Conservation (phyloP, 2,797 vertebrate genomes). For the Cirrhinus molitorella region DNA sequence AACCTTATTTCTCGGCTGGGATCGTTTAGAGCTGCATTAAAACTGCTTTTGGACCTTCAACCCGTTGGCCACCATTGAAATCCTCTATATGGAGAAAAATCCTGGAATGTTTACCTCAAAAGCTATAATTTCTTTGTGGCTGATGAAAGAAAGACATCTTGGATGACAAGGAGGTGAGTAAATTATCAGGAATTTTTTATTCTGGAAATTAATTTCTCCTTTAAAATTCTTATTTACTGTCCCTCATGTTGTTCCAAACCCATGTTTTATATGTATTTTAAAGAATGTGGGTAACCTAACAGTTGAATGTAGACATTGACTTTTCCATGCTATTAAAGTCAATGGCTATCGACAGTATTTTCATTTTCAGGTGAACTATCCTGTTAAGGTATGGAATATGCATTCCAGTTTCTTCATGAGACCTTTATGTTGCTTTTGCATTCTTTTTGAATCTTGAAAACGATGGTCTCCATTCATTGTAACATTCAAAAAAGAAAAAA, state of each 20-base stretch:
- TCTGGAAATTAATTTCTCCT: too few relatives aligned
- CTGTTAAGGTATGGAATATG: background rate
- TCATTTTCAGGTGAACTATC: background rate
- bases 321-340: background rate
- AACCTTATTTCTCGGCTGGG: too few relatives aligned
- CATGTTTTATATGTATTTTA: background rate
- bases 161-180: too few relatives aligned
- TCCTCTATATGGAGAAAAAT: too few relatives aligned
- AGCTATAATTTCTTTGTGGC: too few relatives aligned
- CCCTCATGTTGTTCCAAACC: background rate
- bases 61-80: too few relatives aligned
- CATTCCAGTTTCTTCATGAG: background rate
- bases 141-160: too few relatives aligned
- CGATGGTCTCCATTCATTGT: background rate
- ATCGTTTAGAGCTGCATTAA: too few relatives aligned
- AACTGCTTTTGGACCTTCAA: too few relatives aligned
- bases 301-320: background rate
- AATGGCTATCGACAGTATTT: background rate
- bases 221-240: background rate
- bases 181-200: too few relatives aligned
- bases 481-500: too few relatives aligned
- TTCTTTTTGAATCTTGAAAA: background rate
- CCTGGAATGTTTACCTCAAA: too few relatives aligned
- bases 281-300: background rate
- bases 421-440: background rate